Evolutionary conservation across 2,797 vertebrate species (phyloP), one percentile per base, ranked within the genome.

Genomic region (Amblyraja radiata): DNA sequence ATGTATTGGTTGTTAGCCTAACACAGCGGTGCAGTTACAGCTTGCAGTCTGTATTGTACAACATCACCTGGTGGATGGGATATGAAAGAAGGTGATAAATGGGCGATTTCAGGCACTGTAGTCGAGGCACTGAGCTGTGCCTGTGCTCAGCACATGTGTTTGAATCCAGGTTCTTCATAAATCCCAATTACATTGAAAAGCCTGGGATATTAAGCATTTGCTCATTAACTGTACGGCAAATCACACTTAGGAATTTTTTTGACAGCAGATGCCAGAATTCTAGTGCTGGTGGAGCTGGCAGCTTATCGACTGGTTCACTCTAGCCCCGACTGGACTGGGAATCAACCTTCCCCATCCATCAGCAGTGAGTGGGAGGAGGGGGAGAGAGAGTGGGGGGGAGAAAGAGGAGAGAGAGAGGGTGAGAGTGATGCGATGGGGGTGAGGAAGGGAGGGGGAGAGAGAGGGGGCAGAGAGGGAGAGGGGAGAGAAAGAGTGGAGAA

Each of bases 251-350:
- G 95, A 96, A 97, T 32, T 96, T 96, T 96, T 46, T 93, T 73
- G 95, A 94, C 95, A 96, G 95, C 94, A 94, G 96, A 95, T 95
- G 97, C 97, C 97, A 95, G 96, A 97, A 98, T 97, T 97, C 97
- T 97, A 97, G 97, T 97, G 97, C 99, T 99, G 98, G 96, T 97
- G 97, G 98, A 99, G 98, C 98, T 99, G 98, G 97, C 96, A 97
- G 95, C 96, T 94, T 96, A 98, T 98, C 97, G 97, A 98, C 98
- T 98, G 98, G 97, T 97, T 96, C 95, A 95, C 96, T 96, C 95
- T 58, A 25, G 32, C 96, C 96, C 96, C 96, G 96, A 96, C 95
- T 96, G 96, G 96, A 94, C 94, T 68, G 95, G 96, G 96, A 96
- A 95, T 95, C 95, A 97, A 95, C 96, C 96, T 97, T 96, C 95